Evolutionary conservation across 2,888 invertebrate genomes (phyloP).

Genomic region (Pseudanteris insignis): DNA sequence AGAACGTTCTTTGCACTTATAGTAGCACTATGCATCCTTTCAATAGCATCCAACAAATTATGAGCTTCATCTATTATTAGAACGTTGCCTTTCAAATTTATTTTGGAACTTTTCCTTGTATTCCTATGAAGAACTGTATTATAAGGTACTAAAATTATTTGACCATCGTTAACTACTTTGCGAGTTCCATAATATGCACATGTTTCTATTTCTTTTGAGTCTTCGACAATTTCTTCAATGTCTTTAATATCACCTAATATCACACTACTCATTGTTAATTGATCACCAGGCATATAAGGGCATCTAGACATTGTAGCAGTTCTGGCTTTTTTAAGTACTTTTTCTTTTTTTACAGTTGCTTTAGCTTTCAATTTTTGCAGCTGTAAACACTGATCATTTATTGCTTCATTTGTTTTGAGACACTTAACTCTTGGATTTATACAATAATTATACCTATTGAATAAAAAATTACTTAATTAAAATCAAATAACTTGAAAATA

Average conservation of each 20-base stretch:
- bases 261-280: constrained; percentile 72
- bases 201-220: constrained; percentile 76
- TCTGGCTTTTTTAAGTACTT: constrained; percentile 73
- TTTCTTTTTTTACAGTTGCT: constrained; percentile 71
- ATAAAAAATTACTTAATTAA: neutral
- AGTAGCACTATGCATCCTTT: constrained; percentile 83
- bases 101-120: constrained; percentile 72
- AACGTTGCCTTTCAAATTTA: constrained; percentile 77
- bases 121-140: constrained; percentile 82
- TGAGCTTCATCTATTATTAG: constrained; percentile 97
- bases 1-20: constrained; percentile 75
- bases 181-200: constrained; percentile 96
- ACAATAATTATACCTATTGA: constrained; percentile 79
- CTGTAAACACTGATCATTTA: constrained; percentile 91
- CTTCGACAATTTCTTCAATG: constrained; percentile 83
- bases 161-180: constrained; percentile 82
- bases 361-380: constrained; percentile 72
- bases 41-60: constrained; percentile 90
- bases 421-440: constrained; percentile 82
- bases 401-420: constrained; percentile 78
- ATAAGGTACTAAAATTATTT: constrained; percentile 82
- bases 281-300: constrained; percentile 68
- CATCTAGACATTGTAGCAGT: constrained; percentile 71
- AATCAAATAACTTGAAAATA: too few species aligned
- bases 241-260: constrained; percentile 80